Evolutionary conservation across 2,797 vertebrate genomes (phyloP).

Genomic region (Ara ararauna): DNA sequence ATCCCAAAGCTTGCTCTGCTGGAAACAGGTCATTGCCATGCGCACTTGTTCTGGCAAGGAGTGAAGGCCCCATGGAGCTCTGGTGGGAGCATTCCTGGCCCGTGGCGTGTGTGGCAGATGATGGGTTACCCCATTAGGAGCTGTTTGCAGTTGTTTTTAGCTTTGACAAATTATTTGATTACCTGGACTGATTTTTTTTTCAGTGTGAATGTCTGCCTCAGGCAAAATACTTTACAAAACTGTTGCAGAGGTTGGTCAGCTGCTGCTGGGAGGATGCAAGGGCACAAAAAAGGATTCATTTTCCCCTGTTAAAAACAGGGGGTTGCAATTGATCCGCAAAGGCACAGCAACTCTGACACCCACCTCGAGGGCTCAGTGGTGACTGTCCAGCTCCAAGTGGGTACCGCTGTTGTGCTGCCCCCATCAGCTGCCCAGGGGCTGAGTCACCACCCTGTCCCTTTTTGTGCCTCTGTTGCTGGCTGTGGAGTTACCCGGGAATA

Average conservation of each 20-base stretch:
- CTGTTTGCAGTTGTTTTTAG: neutral
- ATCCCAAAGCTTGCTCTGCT: neutral
- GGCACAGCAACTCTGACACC: neutral
- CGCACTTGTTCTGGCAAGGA: neutral
- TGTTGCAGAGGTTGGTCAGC: neutral
- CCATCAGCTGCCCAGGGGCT: neutral
- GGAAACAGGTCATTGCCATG: neutral
- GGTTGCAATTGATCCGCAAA: neutral
- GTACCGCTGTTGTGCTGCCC: neutral
- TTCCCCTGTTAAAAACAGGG: neutral
- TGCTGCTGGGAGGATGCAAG: neutral
- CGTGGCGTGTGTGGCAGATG: rapidly evolving
- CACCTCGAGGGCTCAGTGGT: no score
- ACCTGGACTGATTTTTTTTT: neutral
- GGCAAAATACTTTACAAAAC: neutral
- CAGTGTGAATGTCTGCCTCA: neutral
- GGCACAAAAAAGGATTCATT: rapidly evolving
- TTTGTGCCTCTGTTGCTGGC: neutral
- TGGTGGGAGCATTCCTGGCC: rapidly evolving
- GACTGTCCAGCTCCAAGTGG: neutral
- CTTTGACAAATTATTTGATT: conserved; percentile 17
- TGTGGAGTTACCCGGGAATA: neutral
- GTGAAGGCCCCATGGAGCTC: neutral
- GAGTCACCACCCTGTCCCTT: neutral
- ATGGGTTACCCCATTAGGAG: neutral